Percentiles rank a stretch among this genome's conserved stretches.
Conservation (phyloP, 2,888 invertebrate species). For the Metopia argyrocephala region DNA sequence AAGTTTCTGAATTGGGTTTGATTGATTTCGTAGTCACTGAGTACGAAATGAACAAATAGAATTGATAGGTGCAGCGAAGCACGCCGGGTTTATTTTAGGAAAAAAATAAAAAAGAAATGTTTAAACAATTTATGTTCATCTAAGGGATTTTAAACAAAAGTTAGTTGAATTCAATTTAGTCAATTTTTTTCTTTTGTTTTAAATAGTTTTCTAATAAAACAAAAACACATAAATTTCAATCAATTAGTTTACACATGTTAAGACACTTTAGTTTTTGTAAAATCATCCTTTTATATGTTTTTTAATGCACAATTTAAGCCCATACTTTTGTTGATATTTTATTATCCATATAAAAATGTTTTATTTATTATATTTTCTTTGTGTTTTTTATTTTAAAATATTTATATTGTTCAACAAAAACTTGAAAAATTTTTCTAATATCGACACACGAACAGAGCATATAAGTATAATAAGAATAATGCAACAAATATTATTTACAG, state of each 20-base stretch:
- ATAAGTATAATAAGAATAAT: background rate
- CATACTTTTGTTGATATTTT: background rate
- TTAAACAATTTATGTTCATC: too few species aligned
- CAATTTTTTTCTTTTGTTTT: background rate
- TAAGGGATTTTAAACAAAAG: too few species aligned
- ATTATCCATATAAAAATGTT: background rate
- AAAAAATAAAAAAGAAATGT: too few species aligned
- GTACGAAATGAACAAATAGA: too few species aligned
- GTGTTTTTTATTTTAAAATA: background rate
- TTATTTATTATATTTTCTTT: background rate
- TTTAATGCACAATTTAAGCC: background rate
- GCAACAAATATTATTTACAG: background rate
- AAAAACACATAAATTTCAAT: background rate
- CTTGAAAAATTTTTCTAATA: background rate
- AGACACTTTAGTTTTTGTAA: background rate
- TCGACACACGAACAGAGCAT: background rate
- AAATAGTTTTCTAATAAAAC: background rate
- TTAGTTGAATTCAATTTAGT: background rate
- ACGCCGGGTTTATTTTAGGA: too few species aligned
- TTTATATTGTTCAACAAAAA: conserved; percentile 23
- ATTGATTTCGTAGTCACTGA: too few species aligned
- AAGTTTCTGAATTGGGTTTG: too few species aligned
- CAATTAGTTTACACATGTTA: background rate
- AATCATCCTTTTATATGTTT: background rate
- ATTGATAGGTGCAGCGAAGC: too few species aligned